Evolutionary conservation across 2,113 vertebrate species (phyloP).

Genomic region (Lichenostomus cassidix): DNA sequence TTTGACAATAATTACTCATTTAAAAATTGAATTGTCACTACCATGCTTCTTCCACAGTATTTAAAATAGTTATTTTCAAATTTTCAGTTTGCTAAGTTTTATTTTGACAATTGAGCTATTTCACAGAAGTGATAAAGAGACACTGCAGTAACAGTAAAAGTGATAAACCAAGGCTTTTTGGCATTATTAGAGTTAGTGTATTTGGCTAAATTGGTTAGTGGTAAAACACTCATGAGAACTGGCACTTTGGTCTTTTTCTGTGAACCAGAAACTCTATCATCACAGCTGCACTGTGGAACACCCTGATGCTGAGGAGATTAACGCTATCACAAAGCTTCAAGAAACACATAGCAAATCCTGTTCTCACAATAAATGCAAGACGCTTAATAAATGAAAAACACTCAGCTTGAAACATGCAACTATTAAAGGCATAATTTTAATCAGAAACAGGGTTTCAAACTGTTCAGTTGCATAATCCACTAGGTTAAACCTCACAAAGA

Average conservation of each 20-base stretch:
- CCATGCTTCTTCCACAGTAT: neutral
- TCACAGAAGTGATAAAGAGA: neutral
- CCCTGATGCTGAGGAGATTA: neutral
- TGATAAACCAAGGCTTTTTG: neutral
- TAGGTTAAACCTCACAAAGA: neutral
- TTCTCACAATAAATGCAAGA: neutral
- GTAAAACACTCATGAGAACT: neutral
- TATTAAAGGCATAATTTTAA: neutral
- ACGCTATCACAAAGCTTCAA: neutral
- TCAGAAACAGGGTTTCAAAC: neutral
- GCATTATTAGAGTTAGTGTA: neutral
- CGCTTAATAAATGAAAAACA: neutral
- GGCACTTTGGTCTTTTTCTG: neutral
- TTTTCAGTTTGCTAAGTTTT: neutral
- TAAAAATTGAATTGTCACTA: neutral
- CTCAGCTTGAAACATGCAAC: neutral
- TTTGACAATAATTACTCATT: neutral
- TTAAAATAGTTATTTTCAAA: neutral
- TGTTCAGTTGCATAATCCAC: neutral
- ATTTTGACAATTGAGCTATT: neutral
- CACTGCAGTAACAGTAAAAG: neutral
- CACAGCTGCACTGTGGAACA: neutral
- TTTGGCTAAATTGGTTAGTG: neutral
- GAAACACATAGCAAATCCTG: neutral
- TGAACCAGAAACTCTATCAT: neutral